Conservation (phyloP, 2,888 invertebrate genomes). For the Teleogryllus oceanicus region DNA sequence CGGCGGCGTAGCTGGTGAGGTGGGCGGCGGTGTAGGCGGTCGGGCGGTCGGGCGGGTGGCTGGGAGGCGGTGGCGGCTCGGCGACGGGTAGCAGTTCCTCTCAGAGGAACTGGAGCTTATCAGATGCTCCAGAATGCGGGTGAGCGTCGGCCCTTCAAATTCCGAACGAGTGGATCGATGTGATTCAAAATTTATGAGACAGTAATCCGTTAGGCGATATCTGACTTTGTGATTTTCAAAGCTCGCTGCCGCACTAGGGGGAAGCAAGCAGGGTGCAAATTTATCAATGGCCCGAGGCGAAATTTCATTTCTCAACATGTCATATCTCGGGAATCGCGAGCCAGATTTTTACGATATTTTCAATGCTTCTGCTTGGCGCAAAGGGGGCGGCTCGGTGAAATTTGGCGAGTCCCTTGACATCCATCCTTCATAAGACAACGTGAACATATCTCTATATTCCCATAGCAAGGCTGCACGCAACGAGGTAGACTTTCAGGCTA, state of each 20-base stretch:
- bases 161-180: neutral
- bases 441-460: neutral
- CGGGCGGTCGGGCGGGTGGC: neutral
- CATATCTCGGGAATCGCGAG: neutral
- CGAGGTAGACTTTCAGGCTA: neutral
- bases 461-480: neutral
- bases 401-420: neutral
- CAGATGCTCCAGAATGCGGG: neutral
- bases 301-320: constrained; percentile 10
- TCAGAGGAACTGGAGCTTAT: constrained; percentile 1
- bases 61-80: neutral
- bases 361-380: neutral
- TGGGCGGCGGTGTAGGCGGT: neutral
- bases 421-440: constrained; percentile 3
- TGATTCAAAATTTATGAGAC: constrained; percentile 18
- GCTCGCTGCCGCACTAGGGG: neutral
- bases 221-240: constrained; percentile 18
- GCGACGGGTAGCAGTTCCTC: neutral
- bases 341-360: constrained; percentile 18
- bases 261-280: constrained; percentile 9
- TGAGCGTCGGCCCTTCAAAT: neutral
- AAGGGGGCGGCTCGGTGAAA: neutral
- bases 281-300: neutral
- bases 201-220: constrained; percentile 18
- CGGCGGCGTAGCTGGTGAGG: neutral